Conservation (phyloP, 2,888 invertebrate genomes). For the Lasioglossum leucozonium region DNA sequence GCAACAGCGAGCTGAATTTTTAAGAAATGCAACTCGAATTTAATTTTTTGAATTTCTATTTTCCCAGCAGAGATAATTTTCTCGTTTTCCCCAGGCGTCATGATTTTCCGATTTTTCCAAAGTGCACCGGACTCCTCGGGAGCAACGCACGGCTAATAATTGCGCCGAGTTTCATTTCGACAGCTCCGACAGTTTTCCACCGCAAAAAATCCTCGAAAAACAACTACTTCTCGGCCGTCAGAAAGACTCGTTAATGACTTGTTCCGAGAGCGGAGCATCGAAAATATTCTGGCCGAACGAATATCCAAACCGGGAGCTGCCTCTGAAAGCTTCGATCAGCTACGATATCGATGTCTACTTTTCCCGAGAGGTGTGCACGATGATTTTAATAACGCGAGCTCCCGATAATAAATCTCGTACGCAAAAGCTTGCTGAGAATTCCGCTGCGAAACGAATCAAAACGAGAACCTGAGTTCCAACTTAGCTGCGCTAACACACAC, state of each 20-base stretch:
- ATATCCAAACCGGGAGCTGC: conserved; percentile 2
- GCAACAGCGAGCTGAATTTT: too few relatives aligned
- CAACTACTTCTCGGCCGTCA: neutral
- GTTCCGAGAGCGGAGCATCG: neutral
- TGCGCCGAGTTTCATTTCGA: neutral
- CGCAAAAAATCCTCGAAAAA: neutral
- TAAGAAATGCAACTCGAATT: too few relatives aligned
- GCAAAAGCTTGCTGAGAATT: neutral
- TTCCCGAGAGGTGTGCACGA: neutral
- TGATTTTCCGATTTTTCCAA: neutral
- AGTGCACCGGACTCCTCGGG: neutral
- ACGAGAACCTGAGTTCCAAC: neutral
- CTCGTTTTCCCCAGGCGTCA: neutral
- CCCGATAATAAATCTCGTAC: neutral
- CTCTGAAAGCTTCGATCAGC: neutral
- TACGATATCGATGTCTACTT: conserved; percentile 31
- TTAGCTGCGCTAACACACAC: neutral
- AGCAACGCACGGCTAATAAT: neutral
- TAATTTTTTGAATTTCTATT: neutral
- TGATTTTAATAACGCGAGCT: conserved; percentile 32
- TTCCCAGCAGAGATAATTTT: neutral
- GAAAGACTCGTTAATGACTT: conserved; percentile 10
- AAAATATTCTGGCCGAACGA: neutral
- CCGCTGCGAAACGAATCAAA: neutral
- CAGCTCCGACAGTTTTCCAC: neutral